A percentile compares a stretch with the other conserved stretches of the same genome.
phyloP scores from a whole-genome alignment of 1,140 invertebrate species.

The Cephus cinctus region DNA sequence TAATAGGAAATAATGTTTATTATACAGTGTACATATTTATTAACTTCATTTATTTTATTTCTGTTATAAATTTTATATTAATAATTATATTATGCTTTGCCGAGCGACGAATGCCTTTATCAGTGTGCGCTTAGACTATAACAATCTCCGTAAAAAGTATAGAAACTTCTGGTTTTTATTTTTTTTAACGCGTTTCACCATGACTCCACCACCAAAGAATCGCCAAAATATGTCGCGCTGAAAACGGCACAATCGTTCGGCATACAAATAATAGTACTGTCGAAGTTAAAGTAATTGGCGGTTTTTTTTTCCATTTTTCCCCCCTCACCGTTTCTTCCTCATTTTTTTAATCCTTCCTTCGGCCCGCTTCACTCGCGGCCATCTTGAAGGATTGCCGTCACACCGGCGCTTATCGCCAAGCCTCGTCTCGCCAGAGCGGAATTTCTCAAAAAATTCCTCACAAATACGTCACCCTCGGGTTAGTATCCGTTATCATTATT shows the following conservation, averaged over 20 bases:
- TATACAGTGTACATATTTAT: constrained; percentile 58
- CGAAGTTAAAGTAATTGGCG: constrained; percentile 57
- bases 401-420: neutral
- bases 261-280: constrained; percentile 57
- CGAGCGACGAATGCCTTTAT: constrained; percentile 55
- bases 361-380: constrained; percentile 17
- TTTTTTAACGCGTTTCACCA: constrained; percentile 42
- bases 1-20: constrained; percentile 59
- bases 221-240: constrained; percentile 53
- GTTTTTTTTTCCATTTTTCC: constrained; percentile 37
- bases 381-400: constrained; percentile 13
- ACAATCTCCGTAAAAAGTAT: constrained; percentile 57
- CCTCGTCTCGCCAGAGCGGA: constrained; percentile 22
- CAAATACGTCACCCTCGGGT: constrained; percentile 48
- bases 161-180: constrained; percentile 54
- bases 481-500: constrained; percentile 51
- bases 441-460: constrained; percentile 31
- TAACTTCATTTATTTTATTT: constrained; percentile 57
- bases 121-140: constrained; percentile 56
- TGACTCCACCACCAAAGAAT: constrained; percentile 45
- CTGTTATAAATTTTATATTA: constrained; percentile 57
- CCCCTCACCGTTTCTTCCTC: neutral
- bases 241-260: constrained; percentile 56
- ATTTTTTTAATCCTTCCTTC: constrained; percentile 14
- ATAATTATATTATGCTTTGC: constrained; percentile 56